Conservation (phyloP, 2,797 vertebrate genomes). For the Merluccius polli region DNA sequence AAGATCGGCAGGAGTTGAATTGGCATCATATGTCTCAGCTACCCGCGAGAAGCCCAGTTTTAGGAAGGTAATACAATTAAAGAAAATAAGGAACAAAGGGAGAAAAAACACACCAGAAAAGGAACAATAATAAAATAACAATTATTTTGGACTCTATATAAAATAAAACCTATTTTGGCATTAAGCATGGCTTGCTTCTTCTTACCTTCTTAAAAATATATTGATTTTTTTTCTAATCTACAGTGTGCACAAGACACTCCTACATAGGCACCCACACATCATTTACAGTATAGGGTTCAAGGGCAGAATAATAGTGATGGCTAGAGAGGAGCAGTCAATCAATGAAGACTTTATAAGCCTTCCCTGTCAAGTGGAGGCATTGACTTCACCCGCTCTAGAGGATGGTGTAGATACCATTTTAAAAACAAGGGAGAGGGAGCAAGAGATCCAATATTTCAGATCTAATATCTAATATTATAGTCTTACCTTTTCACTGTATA, state of each 20-base stretch:
- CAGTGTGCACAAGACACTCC: constrained; percentile 25
- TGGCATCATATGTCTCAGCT: background rate
- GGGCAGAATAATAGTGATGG: constrained; percentile 53
- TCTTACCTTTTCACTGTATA: background rate
- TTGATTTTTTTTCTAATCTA: constrained; percentile 65
- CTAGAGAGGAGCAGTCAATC: constrained; percentile 54
- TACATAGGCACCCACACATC: constrained; percentile 20
- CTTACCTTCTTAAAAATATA: constrained; percentile 67
- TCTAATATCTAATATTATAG: constrained; percentile 9
- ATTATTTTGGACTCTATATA: constrained; percentile 41
- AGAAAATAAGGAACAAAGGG: constrained; percentile 7
- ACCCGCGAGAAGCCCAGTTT: background rate
- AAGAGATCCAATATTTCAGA: constrained; percentile 10
- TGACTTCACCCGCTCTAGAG: constrained; percentile 46
- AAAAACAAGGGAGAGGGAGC: constrained; percentile 20
- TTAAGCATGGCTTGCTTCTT: constrained; percentile 35
- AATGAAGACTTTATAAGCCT: constrained; percentile 62
- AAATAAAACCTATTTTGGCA: constrained; percentile 44
- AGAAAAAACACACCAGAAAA: constrained; percentile 35
- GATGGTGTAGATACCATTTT: constrained; percentile 14
- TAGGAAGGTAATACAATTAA: background rate
- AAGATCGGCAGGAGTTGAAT: constrained; percentile 10
- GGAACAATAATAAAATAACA: constrained; percentile 21
- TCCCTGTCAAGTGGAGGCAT: constrained; percentile 59
- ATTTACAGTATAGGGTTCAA: constrained; percentile 58